phyloP scores from a whole-genome alignment of 1,140 invertebrate species.

The Agraylea sexmaculata region DNA sequence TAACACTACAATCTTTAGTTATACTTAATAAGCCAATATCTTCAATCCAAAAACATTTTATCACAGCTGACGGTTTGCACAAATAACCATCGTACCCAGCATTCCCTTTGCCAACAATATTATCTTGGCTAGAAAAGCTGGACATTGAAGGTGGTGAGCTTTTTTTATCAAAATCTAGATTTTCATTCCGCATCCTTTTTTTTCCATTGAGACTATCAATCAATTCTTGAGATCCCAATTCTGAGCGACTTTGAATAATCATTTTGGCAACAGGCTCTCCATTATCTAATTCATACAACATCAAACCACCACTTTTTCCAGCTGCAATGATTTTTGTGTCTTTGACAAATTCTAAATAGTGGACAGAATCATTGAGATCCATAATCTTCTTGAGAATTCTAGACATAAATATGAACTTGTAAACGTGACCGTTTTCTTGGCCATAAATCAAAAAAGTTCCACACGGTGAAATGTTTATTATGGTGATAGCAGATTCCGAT shows the following conservation, averaged over 20 bases:
- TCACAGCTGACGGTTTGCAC: conserved; percentile 6
- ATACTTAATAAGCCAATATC: conserved; percentile 11
- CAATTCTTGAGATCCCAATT: conserved; percentile 17
- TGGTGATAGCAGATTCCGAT: conserved; percentile 5
- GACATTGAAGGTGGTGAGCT: conserved; percentile 11
- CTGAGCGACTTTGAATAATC: conserved; percentile 6
- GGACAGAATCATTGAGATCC: conserved; percentile 13
- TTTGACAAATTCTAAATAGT: conserved; percentile 17
- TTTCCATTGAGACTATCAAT: conserved; percentile 10
- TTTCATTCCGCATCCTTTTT: no score
- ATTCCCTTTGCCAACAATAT: background rate
- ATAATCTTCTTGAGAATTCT: conserved; percentile 7
- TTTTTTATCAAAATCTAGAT: background rate
- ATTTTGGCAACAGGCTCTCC: conserved; percentile 12
- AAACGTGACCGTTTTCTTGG: conserved; percentile 13
- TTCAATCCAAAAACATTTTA: conserved; percentile 16
- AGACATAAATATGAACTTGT: conserved; percentile 9
- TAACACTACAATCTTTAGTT: conserved; percentile 11
- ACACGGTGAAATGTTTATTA: conserved; percentile 11
- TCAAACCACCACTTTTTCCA: conserved; percentile 10
- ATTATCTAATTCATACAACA: conserved; percentile 10
- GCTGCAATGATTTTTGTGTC: conserved; percentile 7
- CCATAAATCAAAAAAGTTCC: conserved; percentile 13
- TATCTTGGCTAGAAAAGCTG: conserved; percentile 1
- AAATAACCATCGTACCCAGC: background rate